These are phyloP conservation scores for Pseudococcus viburni DNA, from an alignment of 2,888 invertebrate genomes.

Conservation along the genomic window DNA sequence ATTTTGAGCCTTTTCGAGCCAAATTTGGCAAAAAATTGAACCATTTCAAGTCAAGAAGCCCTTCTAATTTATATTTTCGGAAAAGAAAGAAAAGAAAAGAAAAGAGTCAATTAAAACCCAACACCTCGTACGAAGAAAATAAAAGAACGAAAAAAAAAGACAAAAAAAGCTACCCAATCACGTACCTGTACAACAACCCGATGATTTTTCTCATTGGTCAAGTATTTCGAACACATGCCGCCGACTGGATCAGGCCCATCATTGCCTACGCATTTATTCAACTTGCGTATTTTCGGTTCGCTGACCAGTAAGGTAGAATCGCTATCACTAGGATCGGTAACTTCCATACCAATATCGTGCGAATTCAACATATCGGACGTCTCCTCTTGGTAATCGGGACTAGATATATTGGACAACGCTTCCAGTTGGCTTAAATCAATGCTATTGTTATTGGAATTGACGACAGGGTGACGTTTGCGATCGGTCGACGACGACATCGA, in stretches of 20 bases:
- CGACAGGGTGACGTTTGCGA: conserved; percentile 75
- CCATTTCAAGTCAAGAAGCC: too few relatives aligned
- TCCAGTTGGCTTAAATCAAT: conserved; percentile 87
- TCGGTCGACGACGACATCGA: conserved; percentile 74
- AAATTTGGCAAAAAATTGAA: too few relatives aligned
- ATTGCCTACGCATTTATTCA: conserved; percentile 59
- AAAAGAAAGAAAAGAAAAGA: too few relatives aligned
- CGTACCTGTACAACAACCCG: conserved; percentile 84
- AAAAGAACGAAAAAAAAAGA: not conserved
- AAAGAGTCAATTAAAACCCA: too few relatives aligned
- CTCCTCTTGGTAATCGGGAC: conserved; percentile 91
- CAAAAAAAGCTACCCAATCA: not conserved
- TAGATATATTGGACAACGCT: conserved; percentile 90
- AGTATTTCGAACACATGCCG: not conserved
- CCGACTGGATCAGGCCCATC: conserved; percentile 46
- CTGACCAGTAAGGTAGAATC: conserved; percentile 90
- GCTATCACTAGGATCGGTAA: conserved; percentile 90
- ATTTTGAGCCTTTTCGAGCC: too few relatives aligned
- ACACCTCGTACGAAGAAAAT: not conserved
- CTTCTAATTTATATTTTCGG: too few relatives aligned
- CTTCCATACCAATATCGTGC: conserved; percentile 85
- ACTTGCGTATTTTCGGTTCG: conserved; percentile 69
- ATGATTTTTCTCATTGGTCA: conserved; percentile 71
- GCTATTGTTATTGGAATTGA: conserved; percentile 68
- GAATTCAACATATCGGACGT: conserved; percentile 85